Evolutionary conservation across 2,797 vertebrate species (phyloP).

Genomic region (Pantherophis alleghaniensis): DNA sequence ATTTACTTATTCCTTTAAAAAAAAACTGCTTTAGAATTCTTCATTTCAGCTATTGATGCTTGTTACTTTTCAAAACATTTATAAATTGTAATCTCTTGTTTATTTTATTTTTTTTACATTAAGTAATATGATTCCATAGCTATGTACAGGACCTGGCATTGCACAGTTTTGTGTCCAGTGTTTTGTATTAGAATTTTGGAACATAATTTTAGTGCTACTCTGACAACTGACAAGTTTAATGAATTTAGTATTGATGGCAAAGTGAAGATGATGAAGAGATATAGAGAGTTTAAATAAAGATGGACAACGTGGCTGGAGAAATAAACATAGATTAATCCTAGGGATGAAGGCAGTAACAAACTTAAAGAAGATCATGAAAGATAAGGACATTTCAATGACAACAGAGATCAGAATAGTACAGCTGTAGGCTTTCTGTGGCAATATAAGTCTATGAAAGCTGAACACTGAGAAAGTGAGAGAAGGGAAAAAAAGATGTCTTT

Average conservation of each 20-base stretch:
- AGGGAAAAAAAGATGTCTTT: neutral
- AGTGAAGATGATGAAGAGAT: neutral
- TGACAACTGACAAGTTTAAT: neutral
- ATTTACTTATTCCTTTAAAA: neutral
- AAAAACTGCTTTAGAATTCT: neutral
- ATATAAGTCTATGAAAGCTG: neutral
- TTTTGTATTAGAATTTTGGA: neutral
- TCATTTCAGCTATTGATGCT: neutral
- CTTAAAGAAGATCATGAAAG: neutral
- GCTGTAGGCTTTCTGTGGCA: neutral
- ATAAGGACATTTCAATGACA: neutral
- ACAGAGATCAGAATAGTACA: neutral
- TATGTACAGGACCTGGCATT: neutral
- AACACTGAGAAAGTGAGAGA: neutral
- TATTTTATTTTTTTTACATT: neutral
- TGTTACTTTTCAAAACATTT: neutral
- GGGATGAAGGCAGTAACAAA: neutral
- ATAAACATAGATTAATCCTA: neutral
- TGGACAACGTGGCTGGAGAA: neutral
- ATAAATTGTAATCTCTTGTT: neutral
- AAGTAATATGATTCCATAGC: neutral
- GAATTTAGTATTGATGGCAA: neutral
- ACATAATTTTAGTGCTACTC: neutral
- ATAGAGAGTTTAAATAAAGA: neutral
- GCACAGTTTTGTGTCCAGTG: neutral